Evolutionary conservation across 2,888 invertebrate species (phyloP).

Genomic region (Alitta virens): DNA sequence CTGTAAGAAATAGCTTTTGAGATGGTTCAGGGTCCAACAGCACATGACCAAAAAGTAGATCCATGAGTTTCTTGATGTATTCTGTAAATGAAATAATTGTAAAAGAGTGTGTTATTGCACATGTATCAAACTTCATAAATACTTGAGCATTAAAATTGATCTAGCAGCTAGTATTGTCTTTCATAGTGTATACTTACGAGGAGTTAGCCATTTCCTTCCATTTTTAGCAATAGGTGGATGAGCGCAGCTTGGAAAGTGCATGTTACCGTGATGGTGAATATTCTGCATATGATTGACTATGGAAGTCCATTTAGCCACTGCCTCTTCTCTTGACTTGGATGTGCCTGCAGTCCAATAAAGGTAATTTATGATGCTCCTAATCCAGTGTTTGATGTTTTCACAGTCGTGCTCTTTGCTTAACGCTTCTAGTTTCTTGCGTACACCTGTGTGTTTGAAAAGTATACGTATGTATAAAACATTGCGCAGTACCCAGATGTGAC

Average conservation of each 20-base stretch:
- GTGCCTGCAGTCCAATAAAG: background rate
- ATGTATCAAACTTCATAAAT: too few species aligned
- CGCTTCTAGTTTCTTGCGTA: background rate
- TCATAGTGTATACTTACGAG: background rate
- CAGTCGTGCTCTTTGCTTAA: background rate
- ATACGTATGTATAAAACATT: too few species aligned
- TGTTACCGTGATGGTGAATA: background rate
- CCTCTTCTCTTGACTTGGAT: background rate
- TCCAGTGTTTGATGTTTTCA: background rate
- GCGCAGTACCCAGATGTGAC: too few species aligned
- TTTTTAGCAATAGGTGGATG: background rate
- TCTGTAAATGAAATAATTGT: too few species aligned
- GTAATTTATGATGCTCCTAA: background rate
- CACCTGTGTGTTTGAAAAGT: background rate
- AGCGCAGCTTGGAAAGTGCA: background rate
- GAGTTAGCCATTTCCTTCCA: background rate
- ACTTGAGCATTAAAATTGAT: background rate
- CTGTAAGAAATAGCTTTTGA: too few species aligned
- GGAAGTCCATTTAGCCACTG: background rate
- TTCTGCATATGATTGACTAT: background rate
- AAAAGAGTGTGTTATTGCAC: too few species aligned
- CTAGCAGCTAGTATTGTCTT: background rate
- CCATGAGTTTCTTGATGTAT: too few species aligned
- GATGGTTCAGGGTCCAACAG: too few species aligned
- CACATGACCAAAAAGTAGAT: too few species aligned